phyloP scores from a whole-genome alignment of 2,113 vertebrate genomes.

The Apus apus region DNA sequence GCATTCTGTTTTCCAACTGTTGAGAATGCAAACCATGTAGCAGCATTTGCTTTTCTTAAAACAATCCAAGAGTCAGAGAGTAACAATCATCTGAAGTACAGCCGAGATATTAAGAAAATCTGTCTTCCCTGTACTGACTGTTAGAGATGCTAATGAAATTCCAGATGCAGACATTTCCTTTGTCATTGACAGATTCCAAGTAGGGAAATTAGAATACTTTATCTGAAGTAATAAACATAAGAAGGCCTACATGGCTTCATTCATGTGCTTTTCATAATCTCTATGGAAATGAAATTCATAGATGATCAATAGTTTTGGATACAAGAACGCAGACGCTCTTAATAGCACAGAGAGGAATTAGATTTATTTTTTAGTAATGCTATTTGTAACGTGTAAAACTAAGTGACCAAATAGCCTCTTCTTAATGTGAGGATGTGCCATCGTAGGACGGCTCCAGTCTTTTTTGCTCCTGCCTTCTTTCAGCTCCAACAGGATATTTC shows the following conservation, averaged over 20 bases:
- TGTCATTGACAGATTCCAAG: not conserved
- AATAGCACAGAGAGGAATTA: not conserved
- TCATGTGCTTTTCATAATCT: not conserved
- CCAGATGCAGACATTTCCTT: not conserved
- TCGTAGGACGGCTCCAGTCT: not conserved
- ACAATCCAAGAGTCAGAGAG: not conserved
- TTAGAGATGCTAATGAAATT: not conserved
- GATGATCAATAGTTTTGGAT: not conserved
- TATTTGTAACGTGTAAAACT: not conserved
- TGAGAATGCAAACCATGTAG: not conserved
- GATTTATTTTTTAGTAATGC: not conserved
- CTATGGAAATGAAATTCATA: not conserved
- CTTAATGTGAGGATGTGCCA: not conserved
- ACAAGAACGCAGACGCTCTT: not conserved
- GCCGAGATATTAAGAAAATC: not conserved
- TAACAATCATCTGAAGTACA: not conserved
- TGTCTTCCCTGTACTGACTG: not conserved
- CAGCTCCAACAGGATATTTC: not conserved
- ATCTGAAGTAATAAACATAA: not conserved
- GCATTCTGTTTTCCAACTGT: not conserved
- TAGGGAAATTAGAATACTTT: not conserved
- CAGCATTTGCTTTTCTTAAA: not conserved
- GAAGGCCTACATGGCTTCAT: not conserved
- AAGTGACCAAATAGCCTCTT: not conserved
- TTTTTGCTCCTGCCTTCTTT: not conserved